Conservation (phyloP, 2,888 invertebrate species). For the Drosophila trichaetosa region DNA sequence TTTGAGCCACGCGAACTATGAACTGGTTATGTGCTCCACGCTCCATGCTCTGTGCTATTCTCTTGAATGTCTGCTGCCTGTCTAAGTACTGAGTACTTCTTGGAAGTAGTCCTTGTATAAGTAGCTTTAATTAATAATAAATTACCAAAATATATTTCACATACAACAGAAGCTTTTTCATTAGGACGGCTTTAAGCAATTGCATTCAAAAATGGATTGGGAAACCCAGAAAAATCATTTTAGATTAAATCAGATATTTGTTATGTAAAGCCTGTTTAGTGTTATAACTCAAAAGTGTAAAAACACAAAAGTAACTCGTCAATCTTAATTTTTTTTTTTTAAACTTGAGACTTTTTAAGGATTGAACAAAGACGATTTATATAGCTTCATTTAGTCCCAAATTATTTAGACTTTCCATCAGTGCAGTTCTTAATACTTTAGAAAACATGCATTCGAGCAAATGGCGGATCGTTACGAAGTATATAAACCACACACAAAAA, state of each 20-base stretch:
- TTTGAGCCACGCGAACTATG: conserved; percentile 2
- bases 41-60: neutral
- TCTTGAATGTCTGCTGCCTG: neutral
- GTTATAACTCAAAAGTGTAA: no score
- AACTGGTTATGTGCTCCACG: neutral
- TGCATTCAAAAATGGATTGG: no score
- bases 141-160: neutral
- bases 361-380: neutral
- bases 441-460: neutral
- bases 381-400: neutral
- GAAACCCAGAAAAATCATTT: neutral
- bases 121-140: neutral
- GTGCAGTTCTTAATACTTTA: neutral
- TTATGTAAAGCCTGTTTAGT: no score
- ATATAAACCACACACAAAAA: neutral
- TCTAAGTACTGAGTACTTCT: neutral
- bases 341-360: no score
- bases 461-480: neutral
- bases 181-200: neutral
- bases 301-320: no score
- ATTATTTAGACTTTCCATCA: neutral
- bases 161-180: neutral
- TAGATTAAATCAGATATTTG: neutral
- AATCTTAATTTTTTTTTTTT: no score
- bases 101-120: neutral